Conservation (phyloP, 2,797 vertebrate species). For the Lerista edwardsae region DNA sequence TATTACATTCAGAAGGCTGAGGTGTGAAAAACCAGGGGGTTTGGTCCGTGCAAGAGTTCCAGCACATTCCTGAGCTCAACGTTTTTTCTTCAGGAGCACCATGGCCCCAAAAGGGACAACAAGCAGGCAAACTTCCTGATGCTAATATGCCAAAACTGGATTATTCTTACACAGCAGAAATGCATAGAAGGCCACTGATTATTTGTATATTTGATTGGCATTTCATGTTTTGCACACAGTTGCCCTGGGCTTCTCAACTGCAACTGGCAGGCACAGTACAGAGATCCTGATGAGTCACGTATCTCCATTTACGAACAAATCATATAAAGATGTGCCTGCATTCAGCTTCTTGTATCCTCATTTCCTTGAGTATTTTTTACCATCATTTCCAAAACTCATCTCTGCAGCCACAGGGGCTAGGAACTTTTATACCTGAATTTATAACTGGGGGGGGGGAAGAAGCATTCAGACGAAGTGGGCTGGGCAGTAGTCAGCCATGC, state of each 20-base stretch:
- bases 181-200: neutral
- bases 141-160: neutral
- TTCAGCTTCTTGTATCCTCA: too few relatives aligned
- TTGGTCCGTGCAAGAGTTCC: conserved; percentile 27
- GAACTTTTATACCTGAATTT: too few relatives aligned
- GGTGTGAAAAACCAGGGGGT: conserved; percentile 5
- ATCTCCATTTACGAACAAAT: too few relatives aligned
- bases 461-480: too few relatives aligned
- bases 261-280: neutral
- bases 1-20: neutral
- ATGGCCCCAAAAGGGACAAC: neutral
- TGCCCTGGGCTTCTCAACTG: neutral
- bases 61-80: conserved; percentile 20
- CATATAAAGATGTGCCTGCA: too few relatives aligned
- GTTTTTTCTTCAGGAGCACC: conserved; percentile 7
- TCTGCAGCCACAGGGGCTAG: too few relatives aligned
- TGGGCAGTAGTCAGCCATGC: too few relatives aligned
- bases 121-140: neutral
- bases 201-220: neutral
- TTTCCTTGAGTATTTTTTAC: too few relatives aligned
- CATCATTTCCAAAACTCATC: too few relatives aligned
- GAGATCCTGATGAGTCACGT: neutral
- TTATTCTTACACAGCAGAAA: neutral
- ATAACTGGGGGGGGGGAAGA: too few relatives aligned
- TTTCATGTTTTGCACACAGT: neutral